These are phyloP conservation scores for Nothoprocta perdicaria DNA, from an alignment of 2,113 vertebrate genomes.

Conservation along the genomic window DNA sequence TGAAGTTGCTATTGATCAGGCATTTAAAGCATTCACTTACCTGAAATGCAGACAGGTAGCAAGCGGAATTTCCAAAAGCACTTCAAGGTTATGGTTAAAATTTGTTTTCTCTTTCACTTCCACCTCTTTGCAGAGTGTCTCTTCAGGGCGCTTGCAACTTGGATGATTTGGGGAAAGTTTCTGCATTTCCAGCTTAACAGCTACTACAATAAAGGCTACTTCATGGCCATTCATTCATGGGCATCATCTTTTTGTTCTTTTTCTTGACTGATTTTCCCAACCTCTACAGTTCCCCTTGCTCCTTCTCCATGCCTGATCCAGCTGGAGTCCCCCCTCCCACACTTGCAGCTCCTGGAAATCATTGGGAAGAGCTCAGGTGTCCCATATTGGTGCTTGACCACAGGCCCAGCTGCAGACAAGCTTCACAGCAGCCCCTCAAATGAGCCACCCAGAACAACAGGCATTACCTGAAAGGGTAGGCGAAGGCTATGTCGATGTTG, in stretches of 20 bases:
- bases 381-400: fast-evolving
- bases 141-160: not conserved
- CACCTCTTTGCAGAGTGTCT: not conserved
- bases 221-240: not conserved
- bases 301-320: not conserved
- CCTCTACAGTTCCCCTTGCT: not conserved
- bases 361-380: not conserved
- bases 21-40: not conserved
- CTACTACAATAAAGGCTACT: not conserved
- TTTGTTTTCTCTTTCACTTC: not conserved
- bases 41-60: not conserved
- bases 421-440: not conserved
- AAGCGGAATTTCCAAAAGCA: not conserved
- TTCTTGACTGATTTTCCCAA: not conserved
- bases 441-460: fast-evolving
- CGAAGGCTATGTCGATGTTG: constrained; percentile 90
- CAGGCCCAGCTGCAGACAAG: fast-evolving
- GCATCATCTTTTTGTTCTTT: not conserved
- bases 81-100: not conserved
- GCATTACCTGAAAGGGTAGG: constrained; percentile 95
- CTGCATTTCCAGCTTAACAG: not conserved
- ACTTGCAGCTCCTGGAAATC: not conserved
- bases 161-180: not conserved
- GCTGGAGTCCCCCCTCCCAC: not conserved
- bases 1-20: not conserved